These are phyloP conservation scores for Poicephalus meyeri DNA, from an alignment of 2,113 vertebrate species.

Conservation along the genomic window DNA sequence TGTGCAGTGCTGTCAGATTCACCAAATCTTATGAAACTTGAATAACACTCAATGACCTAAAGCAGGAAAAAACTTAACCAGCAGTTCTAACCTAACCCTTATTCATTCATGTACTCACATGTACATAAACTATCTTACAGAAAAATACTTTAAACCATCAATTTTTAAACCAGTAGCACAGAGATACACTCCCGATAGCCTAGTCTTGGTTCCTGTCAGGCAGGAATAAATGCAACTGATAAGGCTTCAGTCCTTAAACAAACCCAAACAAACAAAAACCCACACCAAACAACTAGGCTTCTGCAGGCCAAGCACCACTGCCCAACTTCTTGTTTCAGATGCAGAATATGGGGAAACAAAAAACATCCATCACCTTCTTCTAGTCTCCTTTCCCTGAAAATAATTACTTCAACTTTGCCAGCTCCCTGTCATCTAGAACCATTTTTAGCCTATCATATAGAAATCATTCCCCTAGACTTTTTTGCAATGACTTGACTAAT, in stretches of 20 bases:
- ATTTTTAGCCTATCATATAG: background rate
- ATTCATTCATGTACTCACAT: background rate
- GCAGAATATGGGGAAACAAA: background rate
- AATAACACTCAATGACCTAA: background rate
- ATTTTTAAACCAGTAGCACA: background rate
- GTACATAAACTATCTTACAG: background rate
- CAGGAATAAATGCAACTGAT: background rate
- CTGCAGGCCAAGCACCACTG: background rate
- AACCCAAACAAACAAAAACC: background rate
- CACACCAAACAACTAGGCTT: background rate
- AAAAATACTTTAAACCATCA: background rate
- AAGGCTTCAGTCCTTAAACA: background rate
- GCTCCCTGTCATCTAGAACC: background rate
- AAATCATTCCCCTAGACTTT: background rate
- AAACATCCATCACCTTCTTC: background rate
- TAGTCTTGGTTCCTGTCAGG: background rate
- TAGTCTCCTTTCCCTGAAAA: background rate
- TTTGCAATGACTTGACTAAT: slow-evolving; percentile 15
- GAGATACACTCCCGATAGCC: background rate
- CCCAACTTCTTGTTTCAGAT: background rate
- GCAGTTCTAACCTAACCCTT: background rate
- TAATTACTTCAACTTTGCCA: background rate
- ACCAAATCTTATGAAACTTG: background rate
- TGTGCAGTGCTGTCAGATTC: background rate
- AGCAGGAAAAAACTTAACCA: background rate